These are phyloP conservation scores for Salminus brasiliensis DNA, from an alignment of 2,113 vertebrate genomes.

Conservation along the genomic window DNA sequence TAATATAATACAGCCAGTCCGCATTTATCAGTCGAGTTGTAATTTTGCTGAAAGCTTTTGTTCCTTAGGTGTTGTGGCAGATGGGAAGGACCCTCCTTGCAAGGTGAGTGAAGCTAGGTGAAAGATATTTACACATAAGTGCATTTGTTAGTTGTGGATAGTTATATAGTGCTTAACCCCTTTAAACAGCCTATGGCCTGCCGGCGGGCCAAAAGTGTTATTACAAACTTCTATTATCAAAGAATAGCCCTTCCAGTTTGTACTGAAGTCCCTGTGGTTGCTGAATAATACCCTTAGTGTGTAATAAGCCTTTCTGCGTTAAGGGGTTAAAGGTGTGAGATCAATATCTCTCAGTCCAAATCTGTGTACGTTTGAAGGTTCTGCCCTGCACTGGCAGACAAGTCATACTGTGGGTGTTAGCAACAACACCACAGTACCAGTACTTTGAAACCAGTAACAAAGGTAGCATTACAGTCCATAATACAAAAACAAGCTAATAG, in stretches of 20 bases:
- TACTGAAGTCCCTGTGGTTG: too few species aligned
- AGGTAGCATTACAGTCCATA: too few species aligned
- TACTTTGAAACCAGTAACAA: too few species aligned
- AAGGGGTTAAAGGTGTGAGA: background rate
- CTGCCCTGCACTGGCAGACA: background rate
- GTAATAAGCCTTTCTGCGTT: too few species aligned
- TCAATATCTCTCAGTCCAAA: background rate
- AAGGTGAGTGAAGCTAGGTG: constrained; percentile 69
- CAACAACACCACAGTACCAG: background rate
- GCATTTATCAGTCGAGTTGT: constrained; percentile 76
- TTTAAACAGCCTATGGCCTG: too few species aligned
- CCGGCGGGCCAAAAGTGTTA: too few species aligned
- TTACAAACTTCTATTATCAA: too few species aligned
- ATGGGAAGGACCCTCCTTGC: constrained; percentile 66
- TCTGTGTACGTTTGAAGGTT: background rate
- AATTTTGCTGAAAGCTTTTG: constrained; percentile 75
- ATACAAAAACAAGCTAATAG: too few species aligned
- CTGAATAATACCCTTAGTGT: too few species aligned
- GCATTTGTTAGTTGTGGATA: background rate
- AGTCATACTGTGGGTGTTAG: background rate
- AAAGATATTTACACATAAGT: constrained; percentile 31
- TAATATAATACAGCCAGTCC: constrained; percentile 77
- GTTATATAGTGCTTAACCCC: background rate
- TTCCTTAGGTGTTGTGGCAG: constrained; percentile 55
- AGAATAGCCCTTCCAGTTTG: too few species aligned